Conservation (phyloP, 1,140 invertebrate genomes). For the Diplogasteroides magnus region DNA sequence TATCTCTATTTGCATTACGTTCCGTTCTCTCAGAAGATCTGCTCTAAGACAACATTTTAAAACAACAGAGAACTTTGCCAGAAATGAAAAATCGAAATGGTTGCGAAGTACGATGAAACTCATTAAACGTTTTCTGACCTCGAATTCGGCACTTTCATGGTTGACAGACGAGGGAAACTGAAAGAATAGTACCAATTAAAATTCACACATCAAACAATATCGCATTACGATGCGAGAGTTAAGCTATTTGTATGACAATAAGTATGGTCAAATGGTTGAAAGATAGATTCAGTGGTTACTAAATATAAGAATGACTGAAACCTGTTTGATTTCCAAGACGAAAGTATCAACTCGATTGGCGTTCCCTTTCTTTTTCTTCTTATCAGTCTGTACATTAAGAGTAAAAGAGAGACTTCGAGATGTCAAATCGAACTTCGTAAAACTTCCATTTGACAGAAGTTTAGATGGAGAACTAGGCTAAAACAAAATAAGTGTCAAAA, state of each 20-base stretch:
- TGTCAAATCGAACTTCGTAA: slow-evolving; percentile 28
- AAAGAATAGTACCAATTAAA: too few relatives aligned
- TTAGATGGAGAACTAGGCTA: slow-evolving; percentile 31
- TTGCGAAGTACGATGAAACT: too few relatives aligned
- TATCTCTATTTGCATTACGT: too few relatives aligned
- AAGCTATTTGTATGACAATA: not conserved
- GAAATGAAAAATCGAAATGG: too few relatives aligned
- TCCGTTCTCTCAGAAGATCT: too few relatives aligned
- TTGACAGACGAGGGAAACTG: slow-evolving; percentile 25
- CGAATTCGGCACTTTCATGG: slow-evolving; percentile 34
- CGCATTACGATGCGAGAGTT: too few relatives aligned
- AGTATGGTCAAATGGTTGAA: not conserved
- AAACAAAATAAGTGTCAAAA: slow-evolving; percentile 1
- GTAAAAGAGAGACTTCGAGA: slow-evolving; percentile 28
- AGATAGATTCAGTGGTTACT: not conserved
- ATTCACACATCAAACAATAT: too few relatives aligned
- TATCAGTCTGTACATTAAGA: slow-evolving; percentile 27
- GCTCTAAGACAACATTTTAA: too few relatives aligned
- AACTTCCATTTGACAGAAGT: slow-evolving; percentile 28
- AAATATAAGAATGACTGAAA: not conserved
- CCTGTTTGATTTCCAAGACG: slow-evolving; percentile 26
- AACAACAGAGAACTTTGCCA: too few relatives aligned
- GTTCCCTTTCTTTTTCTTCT: slow-evolving; percentile 36
- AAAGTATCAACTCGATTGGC: slow-evolving; percentile 32
- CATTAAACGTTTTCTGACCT: slow-evolving; percentile 16